Evolutionary conservation across 2,113 vertebrate species (phyloP), one percentile per base, ranked within the genome.

Genomic region (Accipiter virgatus): DNA sequence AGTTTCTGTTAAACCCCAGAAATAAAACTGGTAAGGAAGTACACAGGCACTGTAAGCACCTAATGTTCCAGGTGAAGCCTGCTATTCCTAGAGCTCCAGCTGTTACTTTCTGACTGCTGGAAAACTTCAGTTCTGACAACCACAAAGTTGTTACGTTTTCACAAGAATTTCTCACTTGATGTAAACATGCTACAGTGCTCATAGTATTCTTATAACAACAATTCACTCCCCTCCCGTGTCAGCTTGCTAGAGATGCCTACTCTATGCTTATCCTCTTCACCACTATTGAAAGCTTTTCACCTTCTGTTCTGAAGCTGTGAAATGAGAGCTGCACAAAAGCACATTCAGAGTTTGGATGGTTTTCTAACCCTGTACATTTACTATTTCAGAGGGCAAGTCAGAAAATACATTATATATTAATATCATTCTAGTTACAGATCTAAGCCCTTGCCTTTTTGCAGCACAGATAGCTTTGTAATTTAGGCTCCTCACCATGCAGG

Each of bases 191-290:
- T 27, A 10, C 48, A 40, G 34, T 13, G 67, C 48, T 82, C 25
- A 6, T 11, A 58, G 45, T 55, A 23, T 40, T 73, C 61, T 73
- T 43, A 15, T 4, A 32, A 47, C 66, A 77, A 14, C 40, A 50
- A 7, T 31, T 88, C 32, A 18, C 19, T 67, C n/a, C 56, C 55
- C 31, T 48, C 52, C 31, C 23, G 2, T 26, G 43, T 79, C 67
- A 48, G 27, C 52, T 53, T 40, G 20, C 55, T 52, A 17, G 59
- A 48, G 63, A 22, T 32, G 42, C 32, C 43, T 32, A 2, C 45
- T 71, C 43, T 3, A 1, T 11, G 11, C 3, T 0, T n/a, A 20
- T n/a, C n/a, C n/a, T 36, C 55, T 18, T 25, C 11, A 27, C 38
- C 18, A 2, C 55, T 59, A 15, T 2, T 29, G 71, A 74, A 82